Base-by-base conservation (phyloP, 2,797 vertebrate species). In the Characodon lateralis region DNA sequence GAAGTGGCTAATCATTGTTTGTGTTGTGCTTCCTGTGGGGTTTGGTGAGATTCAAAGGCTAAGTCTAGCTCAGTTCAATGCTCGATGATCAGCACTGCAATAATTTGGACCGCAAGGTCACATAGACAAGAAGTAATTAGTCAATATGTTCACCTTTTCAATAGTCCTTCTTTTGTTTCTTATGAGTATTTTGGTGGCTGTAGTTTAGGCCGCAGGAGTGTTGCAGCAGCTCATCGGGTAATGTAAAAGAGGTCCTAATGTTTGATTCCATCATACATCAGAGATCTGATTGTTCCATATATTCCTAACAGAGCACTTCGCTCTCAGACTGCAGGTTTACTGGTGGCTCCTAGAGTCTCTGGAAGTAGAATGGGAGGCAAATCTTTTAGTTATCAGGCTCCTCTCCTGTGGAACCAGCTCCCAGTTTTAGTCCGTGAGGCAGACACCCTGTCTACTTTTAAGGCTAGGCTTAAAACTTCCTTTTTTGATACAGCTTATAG, bases 211-310 rank as follows among this genome's bases (percentile, higher is more conserved):
- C 24, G n/a, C 26, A 63, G 35, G 22, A 73, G 71, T n/a, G 53
- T 70, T 77, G 78, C 78, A 78, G 78, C 78, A 65, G 80, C 89
- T 91, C 85, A 88, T 91, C 88, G 89, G 83, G 51, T 78, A 86
- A 85, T 85, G 81, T 79, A 83, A 84, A 91, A 79, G 28, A 0
- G 75, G 66, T 81, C 65, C 79, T 71, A 76, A 74, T 83, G 85
- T 87, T 85, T 86, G 63, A 87, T 87, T 89, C 87, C 31, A 35
- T 2, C 31, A 35, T 35, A 35, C 31, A 35, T 35, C 31, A 35
- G 31, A 35, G 31, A 35, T 35, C 31, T 35, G 31, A 35, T 35
- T 35, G 31, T 35, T 35, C 31, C 31, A 35, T 35, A 35, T 35
- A 35, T 35, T 35, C 31, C 31, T 35, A 35, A 35, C 31, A 35